A percentile compares a stretch with the other conserved stretches of the same genome.
phyloP scores from a whole-genome alignment of 1,140 invertebrate genomes.

The Acromyrmex heyeri region DNA sequence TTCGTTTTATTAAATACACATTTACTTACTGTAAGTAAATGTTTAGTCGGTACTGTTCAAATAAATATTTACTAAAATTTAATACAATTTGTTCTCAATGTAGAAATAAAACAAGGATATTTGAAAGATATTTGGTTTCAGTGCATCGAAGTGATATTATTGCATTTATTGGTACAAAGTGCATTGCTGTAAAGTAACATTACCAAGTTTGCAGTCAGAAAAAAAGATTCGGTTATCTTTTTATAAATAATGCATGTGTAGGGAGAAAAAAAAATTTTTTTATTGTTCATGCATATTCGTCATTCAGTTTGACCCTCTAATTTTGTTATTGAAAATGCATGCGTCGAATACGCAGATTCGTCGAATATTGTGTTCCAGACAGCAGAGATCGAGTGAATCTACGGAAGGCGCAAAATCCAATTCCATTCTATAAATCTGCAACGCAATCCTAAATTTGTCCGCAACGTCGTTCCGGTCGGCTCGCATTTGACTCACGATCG shows the following conservation, averaged over 20 bases:
- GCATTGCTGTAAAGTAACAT: neutral
- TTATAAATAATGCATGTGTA: neutral
- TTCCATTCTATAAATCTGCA: conserved; percentile 28
- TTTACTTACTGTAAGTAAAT: no score
- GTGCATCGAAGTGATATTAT: neutral
- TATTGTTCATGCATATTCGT: neutral
- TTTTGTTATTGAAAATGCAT: neutral
- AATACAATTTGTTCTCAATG: no score
- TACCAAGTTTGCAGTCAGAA: neutral
- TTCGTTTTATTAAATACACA: no score
- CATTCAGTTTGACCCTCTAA: neutral
- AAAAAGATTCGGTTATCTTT: neutral
- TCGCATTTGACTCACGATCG: conserved; percentile 44
- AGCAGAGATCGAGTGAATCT: conserved; percentile 16
- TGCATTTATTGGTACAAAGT: neutral
- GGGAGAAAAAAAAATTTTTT: neutral
- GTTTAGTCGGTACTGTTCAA: no score
- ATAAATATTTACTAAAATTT: no score
- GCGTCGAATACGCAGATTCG: neutral
- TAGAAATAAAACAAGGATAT: neutral
- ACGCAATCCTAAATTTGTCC: conserved; percentile 51
- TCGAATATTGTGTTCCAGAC: conserved; percentile 34
- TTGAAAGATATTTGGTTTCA: neutral
- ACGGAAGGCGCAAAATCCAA: conserved; percentile 37
- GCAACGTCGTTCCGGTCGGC: conserved; percentile 6